Percentiles rank a stretch among this genome's conserved stretches.
Conservation (phyloP, 2,113 vertebrate genomes). For the Microtus richardsoni region DNA sequence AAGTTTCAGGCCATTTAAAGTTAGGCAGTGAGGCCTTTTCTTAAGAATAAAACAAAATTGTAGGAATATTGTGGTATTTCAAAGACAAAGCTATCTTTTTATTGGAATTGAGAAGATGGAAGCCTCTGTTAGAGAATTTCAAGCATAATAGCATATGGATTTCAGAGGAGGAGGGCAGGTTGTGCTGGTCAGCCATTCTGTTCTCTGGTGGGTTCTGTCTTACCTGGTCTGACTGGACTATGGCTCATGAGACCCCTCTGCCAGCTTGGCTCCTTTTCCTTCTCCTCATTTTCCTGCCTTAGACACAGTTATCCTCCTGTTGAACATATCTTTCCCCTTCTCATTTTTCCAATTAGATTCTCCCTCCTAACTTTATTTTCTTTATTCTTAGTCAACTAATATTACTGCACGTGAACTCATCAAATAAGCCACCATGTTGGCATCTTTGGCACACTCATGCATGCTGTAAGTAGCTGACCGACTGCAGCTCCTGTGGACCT, state of each 20-base stretch:
- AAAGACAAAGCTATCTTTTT: conserved; percentile 9
- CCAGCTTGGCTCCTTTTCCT: background rate
- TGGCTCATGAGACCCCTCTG: background rate
- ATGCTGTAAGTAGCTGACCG: background rate
- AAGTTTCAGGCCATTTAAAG: background rate
- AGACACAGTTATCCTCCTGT: background rate
- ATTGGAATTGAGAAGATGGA: conserved; percentile 19
- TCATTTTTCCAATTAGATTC: background rate
- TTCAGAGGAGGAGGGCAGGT: background rate
- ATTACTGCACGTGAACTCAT: background rate
- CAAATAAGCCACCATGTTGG: background rate
- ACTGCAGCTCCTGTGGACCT: background rate
- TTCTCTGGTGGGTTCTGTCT: background rate
- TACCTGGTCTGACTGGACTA: background rate
- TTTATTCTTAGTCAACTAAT: background rate
- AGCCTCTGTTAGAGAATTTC: conserved; percentile 2
- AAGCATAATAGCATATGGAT: background rate
- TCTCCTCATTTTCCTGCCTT: background rate
- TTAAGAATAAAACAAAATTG: background rate
- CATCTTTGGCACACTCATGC: background rate
- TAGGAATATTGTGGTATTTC: conserved; percentile 8
- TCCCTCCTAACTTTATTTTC: background rate
- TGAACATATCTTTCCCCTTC: background rate
- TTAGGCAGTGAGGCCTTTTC: background rate
- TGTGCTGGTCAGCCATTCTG: background rate